These are phyloP conservation scores for Venusia cambrica DNA, from an alignment of 2,888 invertebrate genomes.

Conservation along the genomic window DNA sequence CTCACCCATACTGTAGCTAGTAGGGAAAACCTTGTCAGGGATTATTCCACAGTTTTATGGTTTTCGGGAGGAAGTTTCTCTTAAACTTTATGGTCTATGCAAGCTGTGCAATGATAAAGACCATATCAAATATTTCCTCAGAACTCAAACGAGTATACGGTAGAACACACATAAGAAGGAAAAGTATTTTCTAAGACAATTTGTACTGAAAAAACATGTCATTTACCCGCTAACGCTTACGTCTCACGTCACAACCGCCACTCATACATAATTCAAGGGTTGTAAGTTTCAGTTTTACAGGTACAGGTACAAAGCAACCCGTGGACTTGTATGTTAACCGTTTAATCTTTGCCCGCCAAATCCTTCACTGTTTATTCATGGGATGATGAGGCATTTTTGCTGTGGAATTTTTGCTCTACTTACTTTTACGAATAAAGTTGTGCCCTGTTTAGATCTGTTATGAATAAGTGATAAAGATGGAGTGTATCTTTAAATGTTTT, in stretches of 20 bases:
- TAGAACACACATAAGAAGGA: too few relatives aligned
- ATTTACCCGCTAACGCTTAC: slow-evolving; percentile 17
- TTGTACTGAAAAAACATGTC: neutral
- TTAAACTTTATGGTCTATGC: too few relatives aligned
- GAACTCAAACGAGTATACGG: too few relatives aligned
- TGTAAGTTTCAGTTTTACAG: slow-evolving; percentile 64
- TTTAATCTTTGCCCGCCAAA: slow-evolving; percentile 45
- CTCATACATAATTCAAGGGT: slow-evolving; percentile 56
- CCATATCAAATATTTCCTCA: too few relatives aligned
- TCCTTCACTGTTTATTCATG: slow-evolving; percentile 28
- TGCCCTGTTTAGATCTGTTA: too few relatives aligned
- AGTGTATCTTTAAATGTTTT: slow-evolving; percentile 6
- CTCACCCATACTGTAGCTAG: too few relatives aligned
- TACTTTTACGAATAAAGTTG: neutral
- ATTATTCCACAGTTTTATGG: too few relatives aligned
- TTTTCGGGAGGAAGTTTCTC: too few relatives aligned
- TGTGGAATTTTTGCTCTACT: slow-evolving; percentile 10
- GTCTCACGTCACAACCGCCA: slow-evolving; percentile 23
- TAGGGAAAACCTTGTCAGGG: too few relatives aligned
- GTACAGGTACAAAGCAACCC: slow-evolving; percentile 50
- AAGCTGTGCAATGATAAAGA: too few relatives aligned
- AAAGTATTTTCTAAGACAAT: slow-evolving; percentile 17
- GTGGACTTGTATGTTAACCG: slow-evolving; percentile 45
- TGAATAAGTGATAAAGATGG: slow-evolving; percentile 8
- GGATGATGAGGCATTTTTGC: slow-evolving; percentile 30